Evolutionary conservation across 2,888 invertebrate species (phyloP).

Genomic region (Campoletis raptor): DNA sequence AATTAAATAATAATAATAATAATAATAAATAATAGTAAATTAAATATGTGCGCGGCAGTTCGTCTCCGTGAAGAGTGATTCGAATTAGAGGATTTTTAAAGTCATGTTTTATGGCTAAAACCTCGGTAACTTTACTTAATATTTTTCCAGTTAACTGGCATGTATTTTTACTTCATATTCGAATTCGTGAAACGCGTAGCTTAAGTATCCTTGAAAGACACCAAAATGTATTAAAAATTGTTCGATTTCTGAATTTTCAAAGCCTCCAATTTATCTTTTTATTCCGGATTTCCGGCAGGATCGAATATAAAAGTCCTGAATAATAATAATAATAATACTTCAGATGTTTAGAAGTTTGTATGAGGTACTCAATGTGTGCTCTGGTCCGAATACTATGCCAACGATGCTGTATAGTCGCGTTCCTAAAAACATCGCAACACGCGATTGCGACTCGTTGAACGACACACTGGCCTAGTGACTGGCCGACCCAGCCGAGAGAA

Average conservation of each 20-base stretch:
- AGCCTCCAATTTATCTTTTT: not conserved
- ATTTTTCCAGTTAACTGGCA: too few species aligned
- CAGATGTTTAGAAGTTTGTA: not conserved
- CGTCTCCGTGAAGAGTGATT: too few species aligned
- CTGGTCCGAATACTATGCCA: constrained; percentile 44
- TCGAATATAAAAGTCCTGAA: not conserved
- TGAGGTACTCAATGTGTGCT: not conserved
- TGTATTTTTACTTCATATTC: too few species aligned
- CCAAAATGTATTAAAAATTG: not conserved
- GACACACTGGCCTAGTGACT: constrained; percentile 74
- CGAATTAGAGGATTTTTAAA: too few species aligned
- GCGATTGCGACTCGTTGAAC: constrained; percentile 63
- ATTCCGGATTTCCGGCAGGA: not conserved
- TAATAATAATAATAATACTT: not conserved
- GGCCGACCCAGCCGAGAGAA: constrained; percentile 68
- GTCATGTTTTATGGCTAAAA: too few species aligned
- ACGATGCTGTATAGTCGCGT: constrained; percentile 53
- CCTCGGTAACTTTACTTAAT: too few species aligned
- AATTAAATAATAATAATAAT: too few species aligned
- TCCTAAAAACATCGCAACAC: constrained; percentile 68
- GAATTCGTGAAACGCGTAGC: too few species aligned
- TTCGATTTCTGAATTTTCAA: not conserved
- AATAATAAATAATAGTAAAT: too few species aligned
- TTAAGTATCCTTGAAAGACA: not conserved
- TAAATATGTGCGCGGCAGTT: too few species aligned